Evolutionary conservation across 1,140 invertebrate genomes (phyloP), one percentile per base, ranked within the genome.

Genomic region (Drosophila azteca): DNA sequence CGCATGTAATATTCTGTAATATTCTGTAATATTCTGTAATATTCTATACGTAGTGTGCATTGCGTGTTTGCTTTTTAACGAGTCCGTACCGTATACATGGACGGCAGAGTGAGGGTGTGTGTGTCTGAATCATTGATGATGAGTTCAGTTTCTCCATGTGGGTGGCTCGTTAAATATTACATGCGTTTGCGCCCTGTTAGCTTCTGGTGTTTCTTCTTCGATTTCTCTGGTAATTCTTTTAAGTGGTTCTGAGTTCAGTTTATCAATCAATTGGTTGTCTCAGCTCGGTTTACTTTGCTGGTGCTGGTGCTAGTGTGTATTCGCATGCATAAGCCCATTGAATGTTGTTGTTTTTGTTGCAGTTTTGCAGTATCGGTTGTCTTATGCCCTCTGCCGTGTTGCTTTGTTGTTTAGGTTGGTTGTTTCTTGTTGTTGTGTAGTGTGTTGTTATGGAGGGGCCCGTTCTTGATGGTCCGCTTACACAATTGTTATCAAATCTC

Each of bases 401-500:
- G 51, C 17, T 1, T 20, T 20, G 17, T 20, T 20, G 17, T 20
- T 20, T 20, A 0, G 0, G 17, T 20, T 20, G 17, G 17, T 20
- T 20, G 17, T 20, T 20, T 20, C 17, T 20, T 20, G 46, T 55
- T 49, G 31, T 60, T 74, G 55, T 48, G 51, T 63, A 65, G 81
- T 72, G 67, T 77, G 68, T 88, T 61, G 68, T 88, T 61, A 72
- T 76, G 62, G 35, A 39, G 13, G 35, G 35, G 35, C 35, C 35
- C 53, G 26, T 57, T 61, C 52, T 59, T 65, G 60, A 53, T 51
- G 46, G 58, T 53, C 20, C 68, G 68, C 83, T 90, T 90, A 90
- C 67, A 90, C 76, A 89, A 90, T 90, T 64, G 79, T 75, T 49
- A 90, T 88, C 83, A 91, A 88, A 88, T 91, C 90, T 91, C 90